Conservation (phyloP, 2,888 invertebrate species). For the Priocnemis perturbator region DNA sequence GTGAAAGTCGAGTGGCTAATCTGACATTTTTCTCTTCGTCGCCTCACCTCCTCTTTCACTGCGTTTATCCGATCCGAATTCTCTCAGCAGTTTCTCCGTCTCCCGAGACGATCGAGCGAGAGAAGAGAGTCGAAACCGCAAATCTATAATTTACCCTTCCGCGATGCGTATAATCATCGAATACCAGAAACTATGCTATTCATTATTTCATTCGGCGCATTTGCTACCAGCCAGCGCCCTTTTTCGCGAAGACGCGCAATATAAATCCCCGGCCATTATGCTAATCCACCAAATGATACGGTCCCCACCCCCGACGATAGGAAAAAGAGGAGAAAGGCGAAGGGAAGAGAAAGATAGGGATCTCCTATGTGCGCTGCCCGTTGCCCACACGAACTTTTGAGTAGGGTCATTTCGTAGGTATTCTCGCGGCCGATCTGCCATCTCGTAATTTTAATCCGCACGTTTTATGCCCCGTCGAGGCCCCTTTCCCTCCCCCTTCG, state of each 20-base stretch:
- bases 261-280: conserved; percentile 74
- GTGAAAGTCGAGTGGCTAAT: too few species aligned
- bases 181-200: conserved; percentile 75
- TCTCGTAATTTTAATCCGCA: conserved; percentile 8
- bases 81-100: conserved; percentile 13
- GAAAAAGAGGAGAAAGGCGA: conserved; percentile 12
- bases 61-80: conserved; percentile 14
- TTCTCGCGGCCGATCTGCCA: conserved; percentile 3
- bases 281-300: conserved; percentile 73
- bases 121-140: conserved; percentile 59
- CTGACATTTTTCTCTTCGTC: not conserved
- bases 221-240: conserved; percentile 69
- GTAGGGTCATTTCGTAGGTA: conserved; percentile 5
- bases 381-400: conserved; percentile 5
- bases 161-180: conserved; percentile 74
- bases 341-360: conserved; percentile 4
- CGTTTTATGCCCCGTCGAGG: not conserved
- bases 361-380: not conserved
- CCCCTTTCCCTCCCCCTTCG: too few species aligned
- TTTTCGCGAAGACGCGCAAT: conserved; percentile 62
- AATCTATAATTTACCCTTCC: conserved; percentile 72
- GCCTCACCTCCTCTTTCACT: conserved; percentile 14
- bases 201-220: conserved; percentile 73
- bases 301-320: conserved; percentile 45
- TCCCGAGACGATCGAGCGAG: conserved; percentile 35